Conservation (phyloP, 1,140 invertebrate species). For the Branchinecta lindahli region DNA sequence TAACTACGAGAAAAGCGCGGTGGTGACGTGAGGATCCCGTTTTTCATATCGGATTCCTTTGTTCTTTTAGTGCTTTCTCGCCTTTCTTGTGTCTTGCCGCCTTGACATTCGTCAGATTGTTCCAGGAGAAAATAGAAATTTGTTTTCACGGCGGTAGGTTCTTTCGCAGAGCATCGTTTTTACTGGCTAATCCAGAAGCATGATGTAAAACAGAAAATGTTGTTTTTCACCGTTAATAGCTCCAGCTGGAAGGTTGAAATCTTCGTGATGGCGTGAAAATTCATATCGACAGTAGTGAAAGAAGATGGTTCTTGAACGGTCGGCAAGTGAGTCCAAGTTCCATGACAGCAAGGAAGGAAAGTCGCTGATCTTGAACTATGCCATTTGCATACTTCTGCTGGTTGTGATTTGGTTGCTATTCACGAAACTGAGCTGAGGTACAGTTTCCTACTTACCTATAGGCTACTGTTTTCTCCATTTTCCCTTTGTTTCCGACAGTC, state of each 20-base stretch:
- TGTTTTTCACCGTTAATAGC: neutral
- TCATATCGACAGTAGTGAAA: neutral
- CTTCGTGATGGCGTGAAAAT: neutral
- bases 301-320: neutral
- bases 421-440: neutral
- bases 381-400: neutral
- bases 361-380: neutral
- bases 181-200: neutral
- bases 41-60: no score
- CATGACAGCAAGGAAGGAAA: slow-evolving; percentile 2
- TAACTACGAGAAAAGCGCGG: no score
- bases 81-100: no score
- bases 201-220: slow-evolving; percentile 1
- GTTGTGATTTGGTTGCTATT: slow-evolving; percentile 1
- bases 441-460: neutral
- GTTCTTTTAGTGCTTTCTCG: no score
- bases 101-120: no score
- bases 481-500: no score
- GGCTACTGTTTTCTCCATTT: no score
- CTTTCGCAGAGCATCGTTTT: neutral
- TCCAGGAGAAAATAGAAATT: no score
- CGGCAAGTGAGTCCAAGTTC: neutral
- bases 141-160: no score
- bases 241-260: neutral
- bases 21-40: no score